phyloP scores from a whole-genome alignment of 2,113 vertebrate species.

The Leuciscus idus region DNA sequence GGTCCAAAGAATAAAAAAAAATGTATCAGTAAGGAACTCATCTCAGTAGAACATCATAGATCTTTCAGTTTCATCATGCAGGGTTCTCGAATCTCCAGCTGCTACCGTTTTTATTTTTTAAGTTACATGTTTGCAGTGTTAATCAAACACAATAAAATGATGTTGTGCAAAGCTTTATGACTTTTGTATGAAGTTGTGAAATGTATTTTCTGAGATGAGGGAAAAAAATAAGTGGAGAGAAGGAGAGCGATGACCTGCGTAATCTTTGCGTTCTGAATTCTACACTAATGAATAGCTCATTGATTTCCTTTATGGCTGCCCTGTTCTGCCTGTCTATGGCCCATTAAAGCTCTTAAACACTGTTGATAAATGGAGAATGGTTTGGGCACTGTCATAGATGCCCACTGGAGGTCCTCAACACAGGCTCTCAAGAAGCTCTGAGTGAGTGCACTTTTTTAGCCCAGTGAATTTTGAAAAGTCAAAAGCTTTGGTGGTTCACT shows the following conservation, averaged over 20 bases:
- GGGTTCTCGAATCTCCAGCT: background rate
- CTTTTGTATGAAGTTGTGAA: background rate
- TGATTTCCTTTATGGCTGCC: conserved; percentile 78
- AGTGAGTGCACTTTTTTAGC: background rate
- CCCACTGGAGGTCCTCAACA: conserved; percentile 8
- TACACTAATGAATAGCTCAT: conserved; percentile 82
- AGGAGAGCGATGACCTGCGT: conserved; percentile 49
- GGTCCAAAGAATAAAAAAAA: background rate
- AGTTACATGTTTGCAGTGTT: background rate
- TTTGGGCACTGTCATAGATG: conserved; percentile 50
- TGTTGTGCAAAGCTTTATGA: background rate
- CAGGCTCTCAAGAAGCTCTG: background rate
- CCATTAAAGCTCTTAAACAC: conserved; percentile 72
- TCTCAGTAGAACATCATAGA: background rate
- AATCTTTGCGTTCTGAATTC: conserved; percentile 65
- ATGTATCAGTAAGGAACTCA: background rate
- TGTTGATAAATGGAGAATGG: conserved; percentile 62
- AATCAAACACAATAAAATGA: background rate
- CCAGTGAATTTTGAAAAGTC: background rate
- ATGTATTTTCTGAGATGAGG: background rate
- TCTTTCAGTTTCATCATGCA: background rate
- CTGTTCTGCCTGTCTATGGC: conserved; percentile 76
- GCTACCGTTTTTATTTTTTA: background rate
- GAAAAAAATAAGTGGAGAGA: conserved; percentile 37
- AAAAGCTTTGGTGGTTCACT: background rate